Evolutionary conservation across 2,113 vertebrate species (phyloP).

Genomic region (Turnix velox): DNA sequence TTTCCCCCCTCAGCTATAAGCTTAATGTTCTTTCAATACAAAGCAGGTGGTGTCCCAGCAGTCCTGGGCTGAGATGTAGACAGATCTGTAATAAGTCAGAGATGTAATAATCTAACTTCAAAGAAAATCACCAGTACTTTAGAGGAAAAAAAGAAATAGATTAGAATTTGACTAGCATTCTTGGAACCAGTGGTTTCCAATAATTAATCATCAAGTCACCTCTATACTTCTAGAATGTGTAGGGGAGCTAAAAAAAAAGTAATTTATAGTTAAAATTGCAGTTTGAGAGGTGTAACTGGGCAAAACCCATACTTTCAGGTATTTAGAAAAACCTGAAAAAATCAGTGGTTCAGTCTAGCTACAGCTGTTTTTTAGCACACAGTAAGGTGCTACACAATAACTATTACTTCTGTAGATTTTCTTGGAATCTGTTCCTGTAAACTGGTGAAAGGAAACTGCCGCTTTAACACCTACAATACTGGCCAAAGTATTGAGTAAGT

Average conservation of each 20-base stretch:
- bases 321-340: not conserved
- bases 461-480: not conserved
- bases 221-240: not conserved
- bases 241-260: not conserved
- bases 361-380: not conserved
- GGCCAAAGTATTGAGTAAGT: not conserved
- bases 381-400: not conserved
- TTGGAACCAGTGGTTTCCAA: not conserved
- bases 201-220: not conserved
- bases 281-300: not conserved
- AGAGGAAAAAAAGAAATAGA: not conserved
- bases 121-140: not conserved
- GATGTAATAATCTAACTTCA: not conserved
- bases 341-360: not conserved
- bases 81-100: not conserved
- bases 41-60: not conserved
- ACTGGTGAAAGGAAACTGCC: not conserved
- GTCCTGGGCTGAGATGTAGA: not conserved
- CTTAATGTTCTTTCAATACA: not conserved
- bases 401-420: not conserved
- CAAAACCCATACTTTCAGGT: not conserved
- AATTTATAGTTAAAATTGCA: not conserved
- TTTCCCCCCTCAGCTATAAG: not conserved
- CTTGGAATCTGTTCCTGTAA: not conserved
- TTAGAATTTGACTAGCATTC: not conserved